Conservation (phyloP, 2,888 invertebrate species). For the Cheilosia scutellata region DNA sequence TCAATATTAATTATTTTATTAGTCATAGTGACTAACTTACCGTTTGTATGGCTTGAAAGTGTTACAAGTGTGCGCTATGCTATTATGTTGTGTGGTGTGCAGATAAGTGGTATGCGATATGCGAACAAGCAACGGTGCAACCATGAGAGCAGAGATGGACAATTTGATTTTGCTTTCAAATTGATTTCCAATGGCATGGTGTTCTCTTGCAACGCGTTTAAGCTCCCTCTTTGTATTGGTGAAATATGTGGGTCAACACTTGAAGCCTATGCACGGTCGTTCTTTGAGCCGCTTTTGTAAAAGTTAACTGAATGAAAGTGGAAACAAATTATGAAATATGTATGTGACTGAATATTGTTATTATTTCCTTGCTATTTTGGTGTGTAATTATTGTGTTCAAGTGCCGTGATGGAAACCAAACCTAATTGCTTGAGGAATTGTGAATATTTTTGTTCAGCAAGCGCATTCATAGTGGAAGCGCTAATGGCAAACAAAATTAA, state of each 20-base stretch:
- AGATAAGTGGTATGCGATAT: slow-evolving; percentile 23
- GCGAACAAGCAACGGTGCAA: slow-evolving; percentile 26
- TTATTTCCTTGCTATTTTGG: slow-evolving; percentile 50
- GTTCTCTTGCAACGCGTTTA: slow-evolving; percentile 55
- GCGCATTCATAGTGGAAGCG: slow-evolving; percentile 22
- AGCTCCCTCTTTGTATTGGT: slow-evolving; percentile 45
- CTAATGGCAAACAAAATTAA: slow-evolving; percentile 21
- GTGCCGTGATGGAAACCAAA: slow-evolving; percentile 50
- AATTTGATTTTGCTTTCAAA: slow-evolving; percentile 61
- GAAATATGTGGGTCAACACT: slow-evolving; percentile 62
- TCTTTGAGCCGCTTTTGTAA: slow-evolving; percentile 41
- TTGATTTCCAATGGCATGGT: slow-evolving; percentile 47
- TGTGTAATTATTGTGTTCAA: slow-evolving; percentile 41
- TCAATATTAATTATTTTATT: slow-evolving; percentile 29
- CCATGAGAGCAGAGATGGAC: slow-evolving; percentile 12
- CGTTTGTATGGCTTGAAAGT: slow-evolving; percentile 19
- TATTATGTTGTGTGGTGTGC: slow-evolving; percentile 15
- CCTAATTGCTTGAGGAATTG: slow-evolving; percentile 38
- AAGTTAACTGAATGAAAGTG: slow-evolving; percentile 66
- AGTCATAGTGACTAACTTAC: slow-evolving; percentile 11
- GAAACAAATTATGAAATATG: slow-evolving; percentile 69
- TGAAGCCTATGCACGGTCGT: slow-evolving; percentile 22
- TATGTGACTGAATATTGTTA: slow-evolving; percentile 36
- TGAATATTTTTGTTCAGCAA: slow-evolving; percentile 26
- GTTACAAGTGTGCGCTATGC: slow-evolving; percentile 6